Evolutionary conservation across 2,797 vertebrate genomes (phyloP), one percentile per base, ranked within the genome.

Genomic region (Pelobates cultripes): DNA sequence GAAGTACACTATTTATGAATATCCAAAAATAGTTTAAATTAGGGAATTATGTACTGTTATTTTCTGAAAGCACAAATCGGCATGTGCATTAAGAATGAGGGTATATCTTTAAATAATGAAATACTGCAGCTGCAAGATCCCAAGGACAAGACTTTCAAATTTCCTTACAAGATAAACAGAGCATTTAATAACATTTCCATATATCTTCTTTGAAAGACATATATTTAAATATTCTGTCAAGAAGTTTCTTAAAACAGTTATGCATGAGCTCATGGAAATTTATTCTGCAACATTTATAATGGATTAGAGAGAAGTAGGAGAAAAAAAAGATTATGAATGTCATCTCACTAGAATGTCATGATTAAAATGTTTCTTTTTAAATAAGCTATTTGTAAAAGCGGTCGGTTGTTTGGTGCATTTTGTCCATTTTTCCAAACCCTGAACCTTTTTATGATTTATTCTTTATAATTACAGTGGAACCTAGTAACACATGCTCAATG

Each of bases 241-340:
- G 68, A 69, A 69, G 51, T 80, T 80, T 69, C 64, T 75, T 80
- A 80, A 80, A 75, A 80, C 72, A 80, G 79, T 80, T 75, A 41
- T 75, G 66, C 66, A 75, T 75, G 72, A 75, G 41, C 43, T 75
- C 43, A 43, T 13, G 43, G 9, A 81, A 75, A 75, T 68, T 45
- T 73, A 67, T 81, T 69, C 72, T 47, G 73, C 55, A 75, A 57
- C 40, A 61, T 70, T 70, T 81, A 69, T 61, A 81, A 75, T 61
- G 51, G 79, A 75, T 81, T 70, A 75, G 79, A 15, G 14, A 40
- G 61, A 64, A 40, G 17, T 6, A 51, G 10, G 45, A 57, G 44
- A 57, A 15, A 76, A 67, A 55, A 53, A 72, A 51, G 69, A 72
- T 72, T 79, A 63, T 43, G 55, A 81, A 81, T 75, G 44, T 81